Evolutionary conservation across 2,113 vertebrate species (phyloP).

Genomic region (Trogon melanurus): DNA sequence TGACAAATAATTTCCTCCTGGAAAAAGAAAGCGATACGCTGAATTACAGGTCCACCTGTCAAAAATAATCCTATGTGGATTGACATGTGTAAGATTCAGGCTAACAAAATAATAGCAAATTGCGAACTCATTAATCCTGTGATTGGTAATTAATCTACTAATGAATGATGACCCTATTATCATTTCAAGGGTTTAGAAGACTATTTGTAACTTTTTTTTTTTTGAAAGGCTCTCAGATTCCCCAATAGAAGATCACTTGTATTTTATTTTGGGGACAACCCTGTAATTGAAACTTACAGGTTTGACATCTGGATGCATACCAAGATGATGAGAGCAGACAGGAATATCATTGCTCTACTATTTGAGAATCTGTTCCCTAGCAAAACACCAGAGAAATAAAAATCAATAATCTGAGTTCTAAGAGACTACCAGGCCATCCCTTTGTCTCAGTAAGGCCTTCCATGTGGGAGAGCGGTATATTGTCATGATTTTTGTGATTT

Average conservation of each 20-base stretch:
- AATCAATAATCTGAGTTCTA: neutral
- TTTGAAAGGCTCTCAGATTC: neutral
- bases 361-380: neutral
- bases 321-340: neutral
- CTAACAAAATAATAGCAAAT: neutral
- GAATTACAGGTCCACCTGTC: slow-evolving; percentile 13
- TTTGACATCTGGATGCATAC: neutral
- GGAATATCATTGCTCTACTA: neutral
- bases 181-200: neutral
- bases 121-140: neutral
- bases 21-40: neutral
- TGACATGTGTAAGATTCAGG: neutral
- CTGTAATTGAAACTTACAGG: neutral
- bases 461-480: rapidly evolving
- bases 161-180: neutral
- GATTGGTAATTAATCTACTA: neutral
- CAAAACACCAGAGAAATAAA: neutral
- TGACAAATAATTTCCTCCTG: neutral
- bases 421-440: neutral
- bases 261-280: neutral
- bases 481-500: neutral
- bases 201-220: neutral
- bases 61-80: neutral
- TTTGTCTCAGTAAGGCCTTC: neutral
- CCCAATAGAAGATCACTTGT: neutral